Evolutionary conservation across 2,113 vertebrate species (phyloP).

Genomic region (Chaenocephalus aceratus): DNA sequence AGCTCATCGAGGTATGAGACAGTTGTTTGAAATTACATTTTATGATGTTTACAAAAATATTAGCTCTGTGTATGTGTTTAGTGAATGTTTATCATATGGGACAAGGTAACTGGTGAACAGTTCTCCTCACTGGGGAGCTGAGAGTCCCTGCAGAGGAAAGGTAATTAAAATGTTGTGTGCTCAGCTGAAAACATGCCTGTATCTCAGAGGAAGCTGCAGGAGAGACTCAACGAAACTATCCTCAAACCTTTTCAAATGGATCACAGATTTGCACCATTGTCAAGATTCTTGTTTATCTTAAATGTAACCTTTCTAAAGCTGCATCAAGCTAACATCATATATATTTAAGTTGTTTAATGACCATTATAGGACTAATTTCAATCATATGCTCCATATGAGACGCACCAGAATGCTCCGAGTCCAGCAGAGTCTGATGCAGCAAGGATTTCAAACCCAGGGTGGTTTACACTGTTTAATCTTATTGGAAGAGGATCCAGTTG

Average conservation of each 20-base stretch:
- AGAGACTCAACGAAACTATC: slow-evolving; percentile 1
- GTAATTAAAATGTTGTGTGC: slow-evolving; percentile 82
- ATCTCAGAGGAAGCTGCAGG: slow-evolving; percentile 43
- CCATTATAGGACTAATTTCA: not conserved
- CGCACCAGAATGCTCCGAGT: not conserved
- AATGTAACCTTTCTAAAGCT: not conserved
- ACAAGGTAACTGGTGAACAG: slow-evolving; percentile 57
- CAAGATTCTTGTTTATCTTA: not conserved
- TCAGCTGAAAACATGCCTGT: slow-evolving; percentile 65
- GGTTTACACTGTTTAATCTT: slow-evolving; percentile 73
- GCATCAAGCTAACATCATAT: not conserved
- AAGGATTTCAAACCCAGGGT: slow-evolving; percentile 30
- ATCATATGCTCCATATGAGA: slow-evolving; percentile 12
- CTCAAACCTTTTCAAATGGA: not conserved
- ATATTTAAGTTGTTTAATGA: too few relatives aligned
- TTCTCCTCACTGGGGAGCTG: slow-evolving; percentile 62
- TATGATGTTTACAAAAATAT: slow-evolving; percentile 40
- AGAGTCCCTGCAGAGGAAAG: slow-evolving; percentile 59
- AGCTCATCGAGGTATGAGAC: slow-evolving; percentile 7
- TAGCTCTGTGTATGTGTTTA: slow-evolving; percentile 33
- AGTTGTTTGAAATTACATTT: slow-evolving; percentile 37
- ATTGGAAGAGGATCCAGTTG: slow-evolving; percentile 70
- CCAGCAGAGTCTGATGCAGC: not conserved
- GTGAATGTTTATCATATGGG: slow-evolving; percentile 68
- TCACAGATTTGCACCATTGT: not conserved